Percentiles rank a stretch among this genome's conserved stretches.
phyloP scores from a whole-genome alignment of 2,797 vertebrate species.

The Pempheris klunzingeri region DNA sequence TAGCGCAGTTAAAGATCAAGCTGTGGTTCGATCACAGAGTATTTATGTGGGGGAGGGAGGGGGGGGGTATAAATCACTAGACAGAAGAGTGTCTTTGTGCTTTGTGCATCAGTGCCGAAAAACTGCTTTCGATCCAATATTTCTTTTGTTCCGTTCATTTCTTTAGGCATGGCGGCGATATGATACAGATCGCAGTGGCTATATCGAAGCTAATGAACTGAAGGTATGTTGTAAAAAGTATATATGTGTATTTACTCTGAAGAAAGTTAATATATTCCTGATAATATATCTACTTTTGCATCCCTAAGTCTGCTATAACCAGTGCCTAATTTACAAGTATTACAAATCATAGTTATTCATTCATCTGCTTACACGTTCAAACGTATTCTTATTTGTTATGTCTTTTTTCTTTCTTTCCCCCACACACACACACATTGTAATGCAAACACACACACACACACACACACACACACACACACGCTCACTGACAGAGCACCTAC shows the following conservation, averaged over 20 bases:
- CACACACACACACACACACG: conserved; percentile 22
- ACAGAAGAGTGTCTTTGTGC: conserved; percentile 29
- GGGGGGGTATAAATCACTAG: conserved; percentile 27
- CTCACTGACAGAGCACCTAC: conserved; percentile 7
- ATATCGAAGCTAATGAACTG: conserved; percentile 95
- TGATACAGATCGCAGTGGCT: conserved; percentile 95
- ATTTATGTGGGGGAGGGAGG: conserved; percentile 25
- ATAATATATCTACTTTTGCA: not conserved
- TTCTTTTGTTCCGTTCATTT: conserved; percentile 82
- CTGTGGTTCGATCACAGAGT: conserved; percentile 37
- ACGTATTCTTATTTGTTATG: conserved; percentile 39
- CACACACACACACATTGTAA: conserved; percentile 14
- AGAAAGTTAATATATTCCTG: not conserved
- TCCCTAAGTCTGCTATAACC: not conserved
- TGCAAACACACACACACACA: conserved; percentile 11
- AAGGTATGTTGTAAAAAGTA: conserved; percentile 79
- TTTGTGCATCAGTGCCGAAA: conserved; percentile 27
- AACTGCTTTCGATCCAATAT: conserved; percentile 24
- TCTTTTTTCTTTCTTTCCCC: not conserved
- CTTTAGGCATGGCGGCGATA: conserved; percentile 90
- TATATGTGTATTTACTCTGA: not conserved
- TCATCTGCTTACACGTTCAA: conserved; percentile 25
- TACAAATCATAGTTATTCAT: not conserved
- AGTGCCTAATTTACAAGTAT: not conserved
- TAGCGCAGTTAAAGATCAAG: conserved; percentile 32